Conservation (phyloP, 1,140 invertebrate genomes). For the Brachionus sp. region DNA sequence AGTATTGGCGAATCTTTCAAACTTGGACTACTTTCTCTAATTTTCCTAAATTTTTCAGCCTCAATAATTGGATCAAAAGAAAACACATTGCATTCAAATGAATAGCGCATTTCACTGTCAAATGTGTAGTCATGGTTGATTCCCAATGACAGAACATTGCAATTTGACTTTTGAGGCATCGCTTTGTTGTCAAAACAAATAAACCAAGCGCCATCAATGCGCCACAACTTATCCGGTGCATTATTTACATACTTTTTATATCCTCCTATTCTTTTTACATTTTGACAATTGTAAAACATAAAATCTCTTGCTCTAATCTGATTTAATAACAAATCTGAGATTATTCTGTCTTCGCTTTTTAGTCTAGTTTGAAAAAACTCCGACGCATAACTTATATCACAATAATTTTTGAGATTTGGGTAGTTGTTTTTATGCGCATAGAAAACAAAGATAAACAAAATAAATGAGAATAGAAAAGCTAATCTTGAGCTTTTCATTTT, state of each 20-base stretch:
- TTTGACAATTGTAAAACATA: conserved; percentile 2
- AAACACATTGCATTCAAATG: background rate
- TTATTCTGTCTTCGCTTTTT: background rate
- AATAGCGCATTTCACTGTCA: background rate
- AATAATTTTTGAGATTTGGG: too few relatives aligned
- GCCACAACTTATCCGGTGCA: background rate
- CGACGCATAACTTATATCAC: too few relatives aligned
- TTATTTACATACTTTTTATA: background rate
- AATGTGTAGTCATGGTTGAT: conserved; percentile 31
- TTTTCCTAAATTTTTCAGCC: background rate
- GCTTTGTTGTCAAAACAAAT: conserved; percentile 22
- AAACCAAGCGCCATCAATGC: conserved; percentile 31
- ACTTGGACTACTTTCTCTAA: background rate
- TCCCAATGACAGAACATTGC: conserved; percentile 19
- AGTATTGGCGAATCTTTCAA: background rate
- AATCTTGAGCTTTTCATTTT: too few relatives aligned
- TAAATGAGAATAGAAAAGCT: too few relatives aligned
- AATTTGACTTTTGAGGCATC: background rate
- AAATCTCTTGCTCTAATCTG: conserved; percentile 12
- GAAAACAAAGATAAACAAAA: too few relatives aligned
- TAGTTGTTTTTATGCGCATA: too few relatives aligned
- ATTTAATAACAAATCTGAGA: background rate
- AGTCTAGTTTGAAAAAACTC: background rate
- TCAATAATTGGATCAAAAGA: conserved; percentile 37
- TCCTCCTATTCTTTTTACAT: background rate